Conservation (phyloP, 2,888 invertebrate species). For the Dolomedes plantarius region DNA sequence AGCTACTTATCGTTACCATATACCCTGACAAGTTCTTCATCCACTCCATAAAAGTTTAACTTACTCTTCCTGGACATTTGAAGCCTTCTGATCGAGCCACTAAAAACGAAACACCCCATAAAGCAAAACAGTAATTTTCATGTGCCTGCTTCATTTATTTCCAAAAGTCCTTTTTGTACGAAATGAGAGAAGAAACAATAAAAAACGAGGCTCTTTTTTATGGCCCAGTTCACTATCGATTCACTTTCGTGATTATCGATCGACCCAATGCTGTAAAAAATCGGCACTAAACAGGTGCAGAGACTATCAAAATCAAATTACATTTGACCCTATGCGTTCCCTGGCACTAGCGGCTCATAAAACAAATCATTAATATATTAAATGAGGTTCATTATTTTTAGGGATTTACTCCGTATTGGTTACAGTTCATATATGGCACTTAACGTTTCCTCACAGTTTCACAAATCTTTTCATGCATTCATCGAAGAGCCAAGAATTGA, state of each 20-base stretch:
- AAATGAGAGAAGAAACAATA: constrained; percentile 1
- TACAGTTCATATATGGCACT: too few species aligned
- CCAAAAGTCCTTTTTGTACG: background rate
- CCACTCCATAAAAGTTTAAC: background rate
- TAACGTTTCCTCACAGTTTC: too few species aligned
- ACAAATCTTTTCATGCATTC: too few species aligned
- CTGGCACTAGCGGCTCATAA: background rate
- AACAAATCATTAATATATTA: constrained; percentile 10
- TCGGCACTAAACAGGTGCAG: constrained; percentile 1
- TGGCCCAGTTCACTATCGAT: constrained; percentile 20
- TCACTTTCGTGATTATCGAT: constrained; percentile 9
- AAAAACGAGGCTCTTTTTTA: constrained; percentile 2
- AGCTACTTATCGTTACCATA: too few species aligned
- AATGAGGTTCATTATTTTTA: background rate
- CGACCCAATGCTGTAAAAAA: background rate
- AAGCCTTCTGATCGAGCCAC: background rate
- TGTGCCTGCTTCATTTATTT: background rate
- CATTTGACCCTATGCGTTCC: background rate
- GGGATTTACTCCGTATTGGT: too few species aligned
- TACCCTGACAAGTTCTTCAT: too few species aligned
- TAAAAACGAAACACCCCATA: background rate
- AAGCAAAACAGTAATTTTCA: constrained; percentile 4
- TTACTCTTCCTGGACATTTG: background rate
- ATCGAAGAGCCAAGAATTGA: too few species aligned
- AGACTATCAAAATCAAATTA: constrained; percentile 10